Evolutionary conservation across 2,888 invertebrate species (phyloP).

Genomic region (Acleris holmiana): DNA sequence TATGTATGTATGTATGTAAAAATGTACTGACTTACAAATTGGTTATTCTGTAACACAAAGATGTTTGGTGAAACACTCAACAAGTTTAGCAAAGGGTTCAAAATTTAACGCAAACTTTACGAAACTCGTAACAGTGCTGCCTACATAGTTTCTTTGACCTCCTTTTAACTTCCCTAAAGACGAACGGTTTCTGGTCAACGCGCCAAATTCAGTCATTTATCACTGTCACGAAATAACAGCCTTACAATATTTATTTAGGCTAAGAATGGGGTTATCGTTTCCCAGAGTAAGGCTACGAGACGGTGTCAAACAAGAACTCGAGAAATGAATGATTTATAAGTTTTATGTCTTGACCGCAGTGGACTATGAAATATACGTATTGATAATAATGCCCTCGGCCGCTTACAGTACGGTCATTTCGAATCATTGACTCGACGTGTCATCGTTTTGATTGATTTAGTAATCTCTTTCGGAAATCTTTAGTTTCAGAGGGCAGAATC

Average conservation of each 20-base stretch:
- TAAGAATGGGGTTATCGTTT: conserved; percentile 22
- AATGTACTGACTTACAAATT: too few species aligned
- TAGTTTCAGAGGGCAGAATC: too few species aligned
- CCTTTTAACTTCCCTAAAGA: background rate
- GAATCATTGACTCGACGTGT: too few species aligned
- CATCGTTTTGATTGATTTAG: too few species aligned
- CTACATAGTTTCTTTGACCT: background rate
- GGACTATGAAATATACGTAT: background rate
- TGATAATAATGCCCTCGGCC: too few species aligned
- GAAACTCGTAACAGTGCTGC: background rate
- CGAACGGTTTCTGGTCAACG: conserved; percentile 10
- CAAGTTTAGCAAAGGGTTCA: too few species aligned
- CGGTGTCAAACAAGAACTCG: conserved; percentile 16
- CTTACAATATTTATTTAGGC: conserved; percentile 22
- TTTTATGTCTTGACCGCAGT: conserved; percentile 6
- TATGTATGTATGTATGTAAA: too few species aligned
- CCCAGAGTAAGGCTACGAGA: background rate
- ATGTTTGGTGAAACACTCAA: too few species aligned
- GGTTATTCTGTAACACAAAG: too few species aligned
- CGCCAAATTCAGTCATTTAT: conserved; percentile 12
- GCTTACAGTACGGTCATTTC: too few species aligned
- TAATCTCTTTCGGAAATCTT: too few species aligned
- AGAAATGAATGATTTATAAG: conserved; percentile 13
- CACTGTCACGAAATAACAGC: conserved; percentile 13
- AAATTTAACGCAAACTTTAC: too few species aligned